Conservation (phyloP, 2,888 invertebrate genomes). For the Sinodicranocentrus sp. region DNA sequence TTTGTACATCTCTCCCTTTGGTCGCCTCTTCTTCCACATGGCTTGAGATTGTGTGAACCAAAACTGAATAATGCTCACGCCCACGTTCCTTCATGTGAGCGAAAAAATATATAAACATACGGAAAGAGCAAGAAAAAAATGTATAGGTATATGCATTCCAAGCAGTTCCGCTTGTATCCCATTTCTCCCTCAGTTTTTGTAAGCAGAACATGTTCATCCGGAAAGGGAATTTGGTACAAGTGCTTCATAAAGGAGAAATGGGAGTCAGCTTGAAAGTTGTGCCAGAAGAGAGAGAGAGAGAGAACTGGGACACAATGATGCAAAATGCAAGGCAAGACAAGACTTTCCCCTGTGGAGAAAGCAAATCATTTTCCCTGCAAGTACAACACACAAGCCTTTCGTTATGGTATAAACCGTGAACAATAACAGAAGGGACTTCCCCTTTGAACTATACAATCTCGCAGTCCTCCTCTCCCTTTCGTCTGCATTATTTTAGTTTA, state of each 20-base stretch:
- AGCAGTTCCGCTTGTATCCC: background rate
- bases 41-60: conserved; percentile 43
- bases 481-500: conserved; percentile 35
- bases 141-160: background rate
- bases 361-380: conserved; percentile 57
- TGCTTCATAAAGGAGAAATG: conserved; percentile 57
- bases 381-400: conserved; percentile 1
- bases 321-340: conserved; percentile 25
- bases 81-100: conserved; percentile 23
- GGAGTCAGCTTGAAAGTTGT: conserved; percentile 53
- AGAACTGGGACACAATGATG: conserved; percentile 5
- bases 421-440: conserved; percentile 39
- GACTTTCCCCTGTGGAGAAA: conserved; percentile 58
- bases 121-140: background rate
- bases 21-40: conserved; percentile 46
- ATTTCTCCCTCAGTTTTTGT: conserved; percentile 31
- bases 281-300: background rate
- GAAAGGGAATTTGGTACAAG: conserved; percentile 60
- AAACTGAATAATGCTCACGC: conserved; percentile 46
- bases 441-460: conserved; percentile 19
- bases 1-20: too few relatives aligned
- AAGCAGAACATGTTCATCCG: conserved; percentile 57
- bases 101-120: conserved; percentile 12
- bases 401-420: conserved; percentile 37
- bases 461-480: conserved; percentile 3